A percentile compares a stretch with the other conserved stretches of the same genome.
Evolutionary conservation across 2,797 vertebrate species (phyloP).

Genomic region (Crenichthys baileyi): DNA sequence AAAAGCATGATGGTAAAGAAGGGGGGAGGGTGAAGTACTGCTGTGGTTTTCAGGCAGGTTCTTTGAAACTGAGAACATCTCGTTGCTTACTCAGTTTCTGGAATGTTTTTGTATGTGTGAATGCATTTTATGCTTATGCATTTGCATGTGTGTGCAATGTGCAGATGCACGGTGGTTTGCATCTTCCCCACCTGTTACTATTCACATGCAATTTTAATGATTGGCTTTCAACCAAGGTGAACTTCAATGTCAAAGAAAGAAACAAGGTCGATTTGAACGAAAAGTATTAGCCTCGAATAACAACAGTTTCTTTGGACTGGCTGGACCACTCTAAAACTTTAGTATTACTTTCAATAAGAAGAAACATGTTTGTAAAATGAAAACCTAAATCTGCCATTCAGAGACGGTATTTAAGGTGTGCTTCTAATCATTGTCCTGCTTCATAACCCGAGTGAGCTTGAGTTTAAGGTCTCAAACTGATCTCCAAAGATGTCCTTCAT

Average conservation of each 20-base stretch:
- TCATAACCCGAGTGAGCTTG: too few species aligned
- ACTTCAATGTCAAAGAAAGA: neutral
- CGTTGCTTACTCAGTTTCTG: neutral
- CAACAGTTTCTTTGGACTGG: neutral
- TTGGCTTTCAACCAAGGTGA: neutral
- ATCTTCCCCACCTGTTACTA: neutral
- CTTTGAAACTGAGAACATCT: constrained; percentile 13
- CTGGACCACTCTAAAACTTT: neutral
- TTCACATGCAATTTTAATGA: neutral
- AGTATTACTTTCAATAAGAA: too few species aligned
- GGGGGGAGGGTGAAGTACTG: neutral
- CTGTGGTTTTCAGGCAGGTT: constrained; percentile 22
- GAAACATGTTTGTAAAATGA: neutral
- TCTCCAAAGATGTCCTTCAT: neutral
- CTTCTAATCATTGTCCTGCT: neutral
- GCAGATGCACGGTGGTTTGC: constrained; percentile 51
- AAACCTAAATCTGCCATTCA: neutral
- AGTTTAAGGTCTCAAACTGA: too few species aligned
- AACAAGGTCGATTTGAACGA: neutral
- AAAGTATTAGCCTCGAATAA: neutral
- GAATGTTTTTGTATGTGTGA: neutral
- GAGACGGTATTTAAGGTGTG: neutral
- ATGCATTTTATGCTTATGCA: neutral
- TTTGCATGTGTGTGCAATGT: constrained; percentile 22
- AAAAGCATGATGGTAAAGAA: neutral